These are phyloP conservation scores for Sinocyclocheilus grahami DNA, from an alignment of 2,113 vertebrate genomes.

Conservation along the genomic window DNA sequence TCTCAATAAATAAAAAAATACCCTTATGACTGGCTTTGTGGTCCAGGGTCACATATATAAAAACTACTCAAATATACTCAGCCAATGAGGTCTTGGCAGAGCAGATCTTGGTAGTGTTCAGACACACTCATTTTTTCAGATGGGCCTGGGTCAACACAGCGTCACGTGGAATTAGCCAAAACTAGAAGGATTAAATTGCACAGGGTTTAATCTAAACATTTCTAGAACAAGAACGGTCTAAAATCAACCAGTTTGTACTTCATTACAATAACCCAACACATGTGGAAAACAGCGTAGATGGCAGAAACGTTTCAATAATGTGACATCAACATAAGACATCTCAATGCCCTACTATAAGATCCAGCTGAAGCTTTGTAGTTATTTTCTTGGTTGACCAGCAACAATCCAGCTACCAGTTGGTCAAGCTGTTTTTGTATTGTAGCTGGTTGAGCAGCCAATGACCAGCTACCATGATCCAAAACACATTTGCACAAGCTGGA, in stretches of 20 bases:
- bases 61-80: no score
- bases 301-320: background rate
- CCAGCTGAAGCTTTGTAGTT: background rate
- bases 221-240: background rate
- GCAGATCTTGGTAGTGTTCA: background rate
- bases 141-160: background rate
- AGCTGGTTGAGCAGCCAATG: background rate
- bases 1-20: no score
- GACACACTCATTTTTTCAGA: background rate
- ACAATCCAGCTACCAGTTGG: background rate
- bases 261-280: background rate
- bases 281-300: background rate
- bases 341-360: background rate
- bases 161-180: background rate
- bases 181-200: background rate
- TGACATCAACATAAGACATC: no score
- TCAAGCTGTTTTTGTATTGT: background rate
- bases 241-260: background rate
- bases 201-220: no score
- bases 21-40: no score
- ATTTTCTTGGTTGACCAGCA: background rate
- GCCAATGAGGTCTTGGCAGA: no score
- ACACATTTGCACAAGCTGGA: conserved; percentile 13
- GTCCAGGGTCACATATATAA: no score
- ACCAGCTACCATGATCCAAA: background rate